Evolutionary conservation across 2,797 vertebrate species (phyloP), one percentile per base, ranked within the genome.

Genomic region (Monodelphis domestica): DNA sequence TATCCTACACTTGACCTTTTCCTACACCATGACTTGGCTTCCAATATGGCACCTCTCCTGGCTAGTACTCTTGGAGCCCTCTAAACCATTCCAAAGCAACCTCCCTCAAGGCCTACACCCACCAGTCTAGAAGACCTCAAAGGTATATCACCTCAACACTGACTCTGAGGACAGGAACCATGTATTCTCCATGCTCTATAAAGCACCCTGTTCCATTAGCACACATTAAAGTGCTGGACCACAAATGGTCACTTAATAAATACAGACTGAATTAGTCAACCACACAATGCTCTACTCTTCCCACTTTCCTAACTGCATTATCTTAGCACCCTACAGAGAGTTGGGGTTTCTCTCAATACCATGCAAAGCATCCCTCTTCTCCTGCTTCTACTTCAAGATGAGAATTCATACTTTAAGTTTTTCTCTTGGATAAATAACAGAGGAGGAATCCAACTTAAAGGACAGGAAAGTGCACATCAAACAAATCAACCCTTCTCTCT

Each of bases 351-450:
- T 24, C 26, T 4, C 87, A 94, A 30, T 78, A 50, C 33, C 38
- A 89, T 51, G n/a, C n/a, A 78, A 12, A 78, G 88, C 87, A 30
- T n/a, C 10, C 70, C 4, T 87, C 52, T 88, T 93, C n/a, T 45
- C 51, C 56, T 92, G 87, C 54, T 45, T 90, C 2, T 70, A 38
- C 38, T 45, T 45, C 33, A 87, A 24, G 28, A 53, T 5, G 94
- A 17, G 29, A 70, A 90, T 95, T 45, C n/a, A 45, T 92, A 84
- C 45, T 54, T 95, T 55, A 89, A 53, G 15, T 87, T 87, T 91
- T 5, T 93, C 89, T 95, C 50, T 92, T 91, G n/a, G 92, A 90
- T 89, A 70, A 53, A 93, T 91, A 88, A 87, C 56, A 90, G 92
- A 95, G n/a, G n/a, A 93, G 30, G 78, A 88, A 63, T 38, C 11